Conservation (phyloP, 2,888 invertebrate species). For the Crossocerus cetratus region DNA sequence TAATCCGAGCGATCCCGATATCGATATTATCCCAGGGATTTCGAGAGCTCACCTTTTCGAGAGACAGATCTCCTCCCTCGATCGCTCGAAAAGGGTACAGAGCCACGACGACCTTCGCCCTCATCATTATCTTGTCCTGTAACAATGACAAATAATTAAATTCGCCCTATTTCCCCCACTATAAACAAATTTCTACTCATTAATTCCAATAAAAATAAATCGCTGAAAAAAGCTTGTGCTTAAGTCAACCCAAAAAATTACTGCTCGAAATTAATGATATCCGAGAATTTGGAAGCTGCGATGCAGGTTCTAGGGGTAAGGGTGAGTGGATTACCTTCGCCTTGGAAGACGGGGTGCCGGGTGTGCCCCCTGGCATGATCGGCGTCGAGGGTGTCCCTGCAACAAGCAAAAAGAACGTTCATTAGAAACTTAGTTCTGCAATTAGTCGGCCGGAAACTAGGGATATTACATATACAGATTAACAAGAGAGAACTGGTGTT, state of each 20-base stretch:
- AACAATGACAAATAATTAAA: conserved; percentile 57
- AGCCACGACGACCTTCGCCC: conserved; percentile 91
- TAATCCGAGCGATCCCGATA: neutral
- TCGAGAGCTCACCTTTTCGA: conserved; percentile 85
- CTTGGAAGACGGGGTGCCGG: conserved; percentile 90
- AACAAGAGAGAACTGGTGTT: too few relatives aligned
- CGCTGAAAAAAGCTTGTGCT: neutral
- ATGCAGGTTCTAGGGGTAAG: neutral
- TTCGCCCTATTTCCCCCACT: too few relatives aligned
- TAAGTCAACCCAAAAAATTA: too few relatives aligned
- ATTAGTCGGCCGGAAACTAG: too few relatives aligned
- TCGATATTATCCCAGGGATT: neutral
- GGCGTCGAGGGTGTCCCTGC: conserved; percentile 79
- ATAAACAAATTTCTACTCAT: too few relatives aligned
- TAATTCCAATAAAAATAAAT: neutral
- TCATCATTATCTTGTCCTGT: conserved; percentile 83
- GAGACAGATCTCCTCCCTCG: conserved; percentile 91
- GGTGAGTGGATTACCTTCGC: conserved; percentile 81
- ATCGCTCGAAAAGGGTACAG: conserved; percentile 94
- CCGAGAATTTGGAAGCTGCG: too few relatives aligned
- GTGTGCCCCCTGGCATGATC: conserved; percentile 86
- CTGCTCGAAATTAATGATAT: too few relatives aligned
- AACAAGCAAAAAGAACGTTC: conserved; percentile 58
- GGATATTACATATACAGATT: too few relatives aligned
- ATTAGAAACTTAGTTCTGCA: neutral